phyloP scores from a whole-genome alignment of 1,140 invertebrate species.

The Protaetia brevitarsis region DNA sequence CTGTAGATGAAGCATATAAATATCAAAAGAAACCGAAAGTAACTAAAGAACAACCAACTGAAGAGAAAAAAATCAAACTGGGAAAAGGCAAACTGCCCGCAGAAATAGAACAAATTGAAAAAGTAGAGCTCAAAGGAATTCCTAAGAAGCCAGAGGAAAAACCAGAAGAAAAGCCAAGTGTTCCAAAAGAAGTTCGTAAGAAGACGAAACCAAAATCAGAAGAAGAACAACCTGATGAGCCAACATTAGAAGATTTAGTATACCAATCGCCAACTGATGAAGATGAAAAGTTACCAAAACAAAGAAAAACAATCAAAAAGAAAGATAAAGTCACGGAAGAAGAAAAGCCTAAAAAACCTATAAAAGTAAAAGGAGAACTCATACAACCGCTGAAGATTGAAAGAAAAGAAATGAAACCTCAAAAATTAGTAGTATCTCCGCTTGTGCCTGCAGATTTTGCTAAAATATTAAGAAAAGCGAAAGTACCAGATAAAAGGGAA shows the following conservation, averaged over 20 bases:
- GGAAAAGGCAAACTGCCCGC: constrained; percentile 55
- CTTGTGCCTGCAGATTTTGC: constrained; percentile 43
- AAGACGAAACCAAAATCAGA: constrained; percentile 29
- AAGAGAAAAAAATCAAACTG: constrained; percentile 52
- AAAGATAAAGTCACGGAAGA: background rate
- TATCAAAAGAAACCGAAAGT: constrained; percentile 40
- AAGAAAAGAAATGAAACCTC: constrained; percentile 33
- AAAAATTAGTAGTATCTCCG: constrained; percentile 28
- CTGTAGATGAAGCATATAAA: constrained; percentile 31
- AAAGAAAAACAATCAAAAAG: background rate
- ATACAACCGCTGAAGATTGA: constrained; percentile 36
- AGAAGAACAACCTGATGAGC: background rate
- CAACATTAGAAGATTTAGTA: background rate
- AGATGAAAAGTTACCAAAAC: background rate
- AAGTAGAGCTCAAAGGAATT: constrained; percentile 42
- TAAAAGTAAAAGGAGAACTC: constrained; percentile 26
- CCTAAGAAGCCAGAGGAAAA: constrained; percentile 39
- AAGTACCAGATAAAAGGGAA: constrained; percentile 41
- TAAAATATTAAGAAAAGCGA: constrained; percentile 40
- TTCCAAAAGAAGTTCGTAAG: constrained; percentile 23
- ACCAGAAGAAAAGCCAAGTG: constrained; percentile 27
- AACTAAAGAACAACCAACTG: constrained; percentile 48
- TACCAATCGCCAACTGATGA: background rate
- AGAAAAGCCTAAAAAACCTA: constrained; percentile 25
- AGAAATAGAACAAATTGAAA: constrained; percentile 50